phyloP scores from a whole-genome alignment of 2,888 invertebrate species.

The Penaeus monodon region DNA sequence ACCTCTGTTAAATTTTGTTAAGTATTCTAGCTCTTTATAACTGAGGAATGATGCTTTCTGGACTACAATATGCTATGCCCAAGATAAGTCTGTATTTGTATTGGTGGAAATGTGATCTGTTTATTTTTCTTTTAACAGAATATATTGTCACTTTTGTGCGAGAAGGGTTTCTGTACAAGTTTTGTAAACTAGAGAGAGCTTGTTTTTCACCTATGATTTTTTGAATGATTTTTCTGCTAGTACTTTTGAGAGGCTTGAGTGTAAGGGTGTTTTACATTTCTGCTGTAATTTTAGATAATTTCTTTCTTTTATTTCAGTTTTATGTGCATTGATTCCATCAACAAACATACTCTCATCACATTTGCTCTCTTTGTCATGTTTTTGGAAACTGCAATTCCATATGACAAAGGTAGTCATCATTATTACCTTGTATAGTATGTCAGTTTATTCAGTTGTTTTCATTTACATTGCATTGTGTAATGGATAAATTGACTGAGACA shows the following conservation, averaged over 20 bases:
- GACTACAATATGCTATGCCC: too few relatives aligned
- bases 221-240: constrained; percentile 13
- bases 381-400: background rate
- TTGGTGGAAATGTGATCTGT: too few relatives aligned
- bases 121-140: background rate
- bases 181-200: constrained; percentile 23
- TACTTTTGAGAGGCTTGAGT: constrained; percentile 9
- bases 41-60: too few relatives aligned
- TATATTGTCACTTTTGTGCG: constrained; percentile 2
- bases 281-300: constrained; percentile 10
- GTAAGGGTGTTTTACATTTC: constrained; percentile 23
- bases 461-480: background rate
- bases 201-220: background rate
- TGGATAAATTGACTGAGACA: background rate
- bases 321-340: constrained; percentile 15
- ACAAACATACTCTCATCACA: constrained; percentile 14
- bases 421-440: constrained; percentile 13
- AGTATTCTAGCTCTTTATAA: too few relatives aligned
- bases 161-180: constrained; percentile 21
- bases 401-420: background rate
- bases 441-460: constrained; percentile 17
- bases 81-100: too few relatives aligned
- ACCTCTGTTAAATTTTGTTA: too few relatives aligned
- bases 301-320: constrained; percentile 6
- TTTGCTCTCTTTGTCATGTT: background rate